phyloP scores from a whole-genome alignment of 2,113 vertebrate species.

The Camarhynchus parvulus region DNA sequence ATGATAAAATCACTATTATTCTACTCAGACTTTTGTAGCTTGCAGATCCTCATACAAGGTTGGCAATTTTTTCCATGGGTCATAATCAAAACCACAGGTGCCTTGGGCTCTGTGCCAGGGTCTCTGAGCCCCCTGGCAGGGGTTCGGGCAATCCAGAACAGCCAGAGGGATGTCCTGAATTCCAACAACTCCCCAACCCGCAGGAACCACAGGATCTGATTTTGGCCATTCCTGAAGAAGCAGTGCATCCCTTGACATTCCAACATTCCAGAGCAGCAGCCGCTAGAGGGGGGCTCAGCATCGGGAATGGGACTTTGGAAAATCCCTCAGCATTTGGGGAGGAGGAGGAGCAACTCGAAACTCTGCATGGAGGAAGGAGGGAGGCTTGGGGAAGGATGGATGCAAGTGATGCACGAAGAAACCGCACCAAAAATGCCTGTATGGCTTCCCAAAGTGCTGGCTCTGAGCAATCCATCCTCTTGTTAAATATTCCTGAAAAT shows the following conservation, averaged over 20 bases:
- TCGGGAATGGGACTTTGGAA: background rate
- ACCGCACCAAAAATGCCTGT: background rate
- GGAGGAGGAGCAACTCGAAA: background rate
- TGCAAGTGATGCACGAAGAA: accelerated
- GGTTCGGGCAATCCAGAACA: too few species aligned
- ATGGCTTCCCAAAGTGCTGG: background rate
- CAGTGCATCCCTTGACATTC: background rate
- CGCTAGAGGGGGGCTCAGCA: constrained; percentile 20
- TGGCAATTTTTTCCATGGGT: too few species aligned
- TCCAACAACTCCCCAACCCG: background rate
- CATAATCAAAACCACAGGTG: too few species aligned
- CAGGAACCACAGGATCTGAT: background rate
- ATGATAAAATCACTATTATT: too few species aligned
- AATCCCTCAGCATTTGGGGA: background rate
- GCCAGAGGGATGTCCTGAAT: too few species aligned
- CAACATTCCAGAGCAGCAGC: background rate
- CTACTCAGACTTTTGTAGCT: too few species aligned
- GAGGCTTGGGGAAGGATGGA: background rate
- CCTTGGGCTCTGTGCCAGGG: too few species aligned
- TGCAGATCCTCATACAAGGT: too few species aligned
- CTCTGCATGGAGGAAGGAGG: background rate
- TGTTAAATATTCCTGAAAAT: background rate
- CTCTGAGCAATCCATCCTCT: accelerated
- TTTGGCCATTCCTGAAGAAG: background rate
- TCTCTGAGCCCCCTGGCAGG: too few species aligned